Evolutionary conservation across 2,113 vertebrate genomes (phyloP), one percentile per base, ranked within the genome.

Genomic region (Percina caprodes): DNA sequence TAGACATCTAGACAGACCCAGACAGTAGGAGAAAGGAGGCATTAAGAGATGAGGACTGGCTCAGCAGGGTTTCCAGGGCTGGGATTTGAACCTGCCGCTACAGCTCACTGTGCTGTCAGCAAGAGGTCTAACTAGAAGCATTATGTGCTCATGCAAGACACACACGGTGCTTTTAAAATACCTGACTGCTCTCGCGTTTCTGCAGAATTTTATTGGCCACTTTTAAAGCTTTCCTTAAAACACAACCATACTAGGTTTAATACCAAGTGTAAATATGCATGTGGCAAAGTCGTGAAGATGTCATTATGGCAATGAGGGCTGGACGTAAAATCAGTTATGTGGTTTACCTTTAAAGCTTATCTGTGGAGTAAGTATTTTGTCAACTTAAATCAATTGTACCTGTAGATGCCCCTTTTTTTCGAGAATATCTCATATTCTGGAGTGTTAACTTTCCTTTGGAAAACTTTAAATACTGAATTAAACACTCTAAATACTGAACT

Each of bases 61-160:
- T 76, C 74, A 73, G 85, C 56, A 1, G 89, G 87, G 83, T 70
- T 68, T 56, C 75, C 46, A 65, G 45, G 23, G 61, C 77, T 82
- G 69, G 58, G 89, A 89, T 86, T 75, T 92, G 81, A 94, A 92
- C 90, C 92, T 91, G 91, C 89, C 89, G 86, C 87, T 77, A 6
- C 56, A 24, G 55, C 90, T 94, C 89, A 91, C 63, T 0, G 18
- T 51, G 76, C 88, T 94, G 92, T 92, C 93, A 92, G 85, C 82
- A 62, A 51, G 78, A 80, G 13, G 80, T 84, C 87, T 79, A 79
- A 82, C 85, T 23, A 69, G 33, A 63, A 71, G 71, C 79, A 74
- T 85, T 78, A 84, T 74, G 24, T 2, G 68, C 69, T 80, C 79
- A 70, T 73, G 35, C 26, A 23, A 79, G 66, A 84, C 79, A 65